Evolutionary conservation across 2,113 vertebrate species (phyloP).

Genomic region (Microcebus jonahi): DNA sequence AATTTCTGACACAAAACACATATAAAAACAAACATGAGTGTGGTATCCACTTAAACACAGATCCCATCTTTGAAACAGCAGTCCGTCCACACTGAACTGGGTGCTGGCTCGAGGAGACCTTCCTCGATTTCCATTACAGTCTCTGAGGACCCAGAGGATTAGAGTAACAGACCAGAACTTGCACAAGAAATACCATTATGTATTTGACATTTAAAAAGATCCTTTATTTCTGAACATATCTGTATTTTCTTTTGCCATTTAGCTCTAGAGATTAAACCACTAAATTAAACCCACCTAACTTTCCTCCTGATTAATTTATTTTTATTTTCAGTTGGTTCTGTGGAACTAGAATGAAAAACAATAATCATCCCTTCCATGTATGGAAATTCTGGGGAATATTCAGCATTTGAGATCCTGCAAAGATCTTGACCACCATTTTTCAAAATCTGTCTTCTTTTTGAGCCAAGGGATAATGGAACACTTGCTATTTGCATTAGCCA

Average conservation of each 20-base stretch:
- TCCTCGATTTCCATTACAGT: neutral
- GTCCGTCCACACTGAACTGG: neutral
- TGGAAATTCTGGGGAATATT: neutral
- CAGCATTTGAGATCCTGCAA: constrained; percentile 50
- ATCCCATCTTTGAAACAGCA: neutral
- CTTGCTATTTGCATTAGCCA: neutral
- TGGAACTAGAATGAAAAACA: neutral
- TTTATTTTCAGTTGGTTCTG: neutral
- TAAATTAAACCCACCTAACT: neutral
- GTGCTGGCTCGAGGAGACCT: neutral
- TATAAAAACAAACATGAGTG: neutral
- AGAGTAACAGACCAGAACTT: neutral
- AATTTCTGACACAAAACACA: neutral
- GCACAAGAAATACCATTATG: neutral
- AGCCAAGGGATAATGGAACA: constrained; percentile 34
- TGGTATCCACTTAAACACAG: neutral
- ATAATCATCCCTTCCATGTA: neutral
- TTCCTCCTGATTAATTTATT: constrained; percentile 26
- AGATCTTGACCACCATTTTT: constrained; percentile 3
- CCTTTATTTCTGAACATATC: neutral
- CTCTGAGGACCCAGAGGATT: neutral
- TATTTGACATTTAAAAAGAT: neutral
- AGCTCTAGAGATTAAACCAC: neutral
- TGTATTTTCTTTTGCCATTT: constrained; percentile 10
- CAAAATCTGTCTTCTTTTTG: constrained; percentile 58